Conservation (phyloP, 2,888 invertebrate species). For the Deilephila elpenor region DNA sequence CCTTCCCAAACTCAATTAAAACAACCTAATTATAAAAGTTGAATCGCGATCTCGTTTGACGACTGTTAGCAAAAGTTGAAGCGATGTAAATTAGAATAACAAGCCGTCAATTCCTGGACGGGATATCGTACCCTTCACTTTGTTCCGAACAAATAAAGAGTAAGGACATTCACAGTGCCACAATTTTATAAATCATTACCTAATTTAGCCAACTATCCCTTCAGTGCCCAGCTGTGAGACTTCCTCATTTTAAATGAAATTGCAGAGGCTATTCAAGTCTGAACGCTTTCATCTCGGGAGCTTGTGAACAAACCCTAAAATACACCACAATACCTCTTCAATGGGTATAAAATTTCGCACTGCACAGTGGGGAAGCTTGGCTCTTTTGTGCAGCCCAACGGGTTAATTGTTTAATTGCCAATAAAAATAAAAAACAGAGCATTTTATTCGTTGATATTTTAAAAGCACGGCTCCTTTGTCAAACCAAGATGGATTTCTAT, state of each 20-base stretch:
- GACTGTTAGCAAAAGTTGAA: slow-evolving; percentile 26
- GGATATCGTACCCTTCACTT: slow-evolving; percentile 6
- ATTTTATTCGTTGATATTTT: slow-evolving; percentile 53
- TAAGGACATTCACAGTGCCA: slow-evolving; percentile 15
- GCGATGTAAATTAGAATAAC: slow-evolving; percentile 34
- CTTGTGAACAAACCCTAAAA: slow-evolving; percentile 67
- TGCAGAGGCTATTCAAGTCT: slow-evolving; percentile 51
- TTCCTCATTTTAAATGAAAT: slow-evolving; percentile 57
- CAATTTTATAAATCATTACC: slow-evolving; percentile 41
- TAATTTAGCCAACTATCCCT: slow-evolving; percentile 51
- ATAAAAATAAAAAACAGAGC: slow-evolving; percentile 79
- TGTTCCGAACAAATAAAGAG: background rate
- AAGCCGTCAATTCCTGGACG: slow-evolving; percentile 17
- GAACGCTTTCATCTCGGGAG: slow-evolving; percentile 60
- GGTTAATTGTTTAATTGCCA: slow-evolving; percentile 84
- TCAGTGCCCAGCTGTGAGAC: slow-evolving; percentile 53
- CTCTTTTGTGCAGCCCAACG: slow-evolving; percentile 71
- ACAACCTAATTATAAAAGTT: slow-evolving; percentile 24
- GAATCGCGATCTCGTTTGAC: slow-evolving; percentile 29
- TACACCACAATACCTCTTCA: slow-evolving; percentile 70
- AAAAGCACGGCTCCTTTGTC: slow-evolving; percentile 56
- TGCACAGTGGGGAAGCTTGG: slow-evolving; percentile 62
- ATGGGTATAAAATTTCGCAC: slow-evolving; percentile 80
- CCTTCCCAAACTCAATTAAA: slow-evolving; percentile 21
- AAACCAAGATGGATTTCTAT: slow-evolving; percentile 7